Evolutionary conservation across 2,113 vertebrate genomes (phyloP), one percentile per base, ranked within the genome.

Genomic region (Lonchura striata): DNA sequence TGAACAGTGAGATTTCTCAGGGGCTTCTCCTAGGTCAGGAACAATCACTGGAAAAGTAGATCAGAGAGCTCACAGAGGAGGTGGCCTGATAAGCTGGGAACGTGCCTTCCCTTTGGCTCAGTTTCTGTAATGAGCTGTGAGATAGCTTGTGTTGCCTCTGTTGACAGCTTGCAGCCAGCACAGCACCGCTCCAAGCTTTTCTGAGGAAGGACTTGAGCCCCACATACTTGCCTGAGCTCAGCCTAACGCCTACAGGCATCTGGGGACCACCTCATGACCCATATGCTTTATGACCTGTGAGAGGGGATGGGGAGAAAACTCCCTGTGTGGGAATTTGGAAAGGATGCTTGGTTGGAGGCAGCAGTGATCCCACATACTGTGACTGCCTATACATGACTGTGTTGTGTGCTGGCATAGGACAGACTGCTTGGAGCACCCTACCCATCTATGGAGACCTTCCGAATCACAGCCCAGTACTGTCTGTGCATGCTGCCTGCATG

Each of bases 61-160:
- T 97, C 96, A 97, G 71, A 35, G 89, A 94, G 92, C 96, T 97
- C 96, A 97, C 96, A 97, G 94, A 90, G 96, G 96, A 97, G 95
- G 91, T 97, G 96, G 94, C 96, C 96, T 97, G 82, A 97, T 97
- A 97, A 97, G 39, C 79, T 50, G 60, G 59, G 76, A 97, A 96
- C 68, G 76, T 94, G 92, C 94, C 80, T 97, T 93, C 94, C 88
- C 95, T 95, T 80, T 50, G 91, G 88, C 95, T 95, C 95, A 86
- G 86, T 95, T 97, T 97, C 92, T 88, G 59, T 95, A 95, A 97
- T 47, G 86, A 95, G 95, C 92, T 95, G 47, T 78, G 91, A 90
- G 91, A 87, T 70, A 39, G 59, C 37, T 83, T 53, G 78, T 10
- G 11, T 86, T 63, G 82, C 90, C 79, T 65, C 79, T 88, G 75